Base-by-base conservation (phyloP, 2,113 vertebrate genomes). In the Girardinichthys multiradiatus region DNA sequence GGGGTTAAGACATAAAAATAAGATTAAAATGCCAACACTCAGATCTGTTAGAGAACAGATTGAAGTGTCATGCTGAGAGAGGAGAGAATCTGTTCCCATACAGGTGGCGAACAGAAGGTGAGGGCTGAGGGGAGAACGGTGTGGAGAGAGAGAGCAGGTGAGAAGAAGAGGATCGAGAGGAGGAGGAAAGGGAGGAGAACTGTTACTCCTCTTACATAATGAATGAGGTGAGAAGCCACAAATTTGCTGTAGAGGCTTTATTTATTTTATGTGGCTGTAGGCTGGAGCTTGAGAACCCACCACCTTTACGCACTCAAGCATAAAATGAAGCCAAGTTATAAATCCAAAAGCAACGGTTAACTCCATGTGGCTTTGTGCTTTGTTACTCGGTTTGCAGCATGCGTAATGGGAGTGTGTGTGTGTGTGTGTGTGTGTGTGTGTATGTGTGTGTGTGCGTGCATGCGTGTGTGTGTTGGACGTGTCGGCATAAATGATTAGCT, bases 101-200 rank as follows among this genome's bases (percentile, higher is more conserved):
- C 90, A 93, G 92, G 90, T 93, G 90, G 92, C 68, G 91, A 91
- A 89, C 92, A 93, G 89, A 92, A 90, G 92, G 91, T 89, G 91
- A 86, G 80, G 88, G 88, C 84, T 87, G 91, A 88, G 81, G 87
- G 84, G 84, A 85, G 80, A 80, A 82, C 7, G 39, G 80, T 79
- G 78, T 79, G 77, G 71, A 71, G 87, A 54, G 48, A 51, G 48
- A 54, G 48, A 24, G 69, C 84, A 86, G 76, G 80, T 17, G 81
- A 83, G 68, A 51, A 63, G 68, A 67, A 45, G 82, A 85, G 77
- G 72, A 68, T 73, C 24, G 74, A 48, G 48, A 45, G 65, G 61
- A 72, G 76, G 84, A 74, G 70, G 77, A 26, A 72, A 48, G 48
- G 68, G 66, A 72, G 78, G 84, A 76, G 69, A 76, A 70, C 79